phyloP scores from a whole-genome alignment of 2,888 invertebrate genomes.

The Lasius fuliginosus region DNA sequence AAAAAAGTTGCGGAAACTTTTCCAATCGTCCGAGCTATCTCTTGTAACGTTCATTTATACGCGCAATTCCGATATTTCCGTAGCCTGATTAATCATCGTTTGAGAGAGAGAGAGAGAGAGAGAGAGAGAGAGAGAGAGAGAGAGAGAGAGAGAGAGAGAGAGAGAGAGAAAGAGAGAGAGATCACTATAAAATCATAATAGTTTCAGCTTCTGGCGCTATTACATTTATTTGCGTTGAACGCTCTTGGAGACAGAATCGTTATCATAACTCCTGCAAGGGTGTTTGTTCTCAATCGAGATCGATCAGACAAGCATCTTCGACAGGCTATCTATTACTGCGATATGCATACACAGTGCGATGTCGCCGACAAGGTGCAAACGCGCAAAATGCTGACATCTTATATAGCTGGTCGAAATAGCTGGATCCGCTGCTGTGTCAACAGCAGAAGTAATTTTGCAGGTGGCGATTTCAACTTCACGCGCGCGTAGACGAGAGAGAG shows the following conservation, averaged over 20 bases:
- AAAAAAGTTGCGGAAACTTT: slow-evolving; percentile 32
- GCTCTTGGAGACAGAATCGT: background rate
- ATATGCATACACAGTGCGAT: background rate
- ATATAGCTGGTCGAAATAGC: slow-evolving; percentile 30
- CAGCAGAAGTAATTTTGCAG: slow-evolving; percentile 40
- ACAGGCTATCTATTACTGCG: background rate
- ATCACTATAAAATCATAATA: slow-evolving; percentile 18
- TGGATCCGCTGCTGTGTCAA: background rate
- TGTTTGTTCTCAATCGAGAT: background rate
- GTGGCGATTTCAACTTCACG: slow-evolving; percentile 34
- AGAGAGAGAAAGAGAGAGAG: slow-evolving; percentile 8
- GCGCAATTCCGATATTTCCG: slow-evolving; percentile 29
- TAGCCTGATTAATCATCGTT: slow-evolving; percentile 40
- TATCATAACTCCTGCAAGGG: slow-evolving; percentile 11
- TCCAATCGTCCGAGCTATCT: slow-evolving; percentile 43
- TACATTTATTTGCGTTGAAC: background rate
- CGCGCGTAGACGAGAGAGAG: background rate
- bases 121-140: background rate
- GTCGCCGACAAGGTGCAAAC: background rate
- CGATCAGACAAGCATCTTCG: slow-evolving; percentile 15
- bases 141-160: background rate
- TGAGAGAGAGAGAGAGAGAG: background rate
- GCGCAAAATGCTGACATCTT: slow-evolving; percentile 26
- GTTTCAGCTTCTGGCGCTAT: background rate
- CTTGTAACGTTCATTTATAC: slow-evolving; percentile 41